Evolutionary conservation across 2,113 vertebrate genomes (phyloP).

Genomic region (Syngnathoides biaculeatus): DNA sequence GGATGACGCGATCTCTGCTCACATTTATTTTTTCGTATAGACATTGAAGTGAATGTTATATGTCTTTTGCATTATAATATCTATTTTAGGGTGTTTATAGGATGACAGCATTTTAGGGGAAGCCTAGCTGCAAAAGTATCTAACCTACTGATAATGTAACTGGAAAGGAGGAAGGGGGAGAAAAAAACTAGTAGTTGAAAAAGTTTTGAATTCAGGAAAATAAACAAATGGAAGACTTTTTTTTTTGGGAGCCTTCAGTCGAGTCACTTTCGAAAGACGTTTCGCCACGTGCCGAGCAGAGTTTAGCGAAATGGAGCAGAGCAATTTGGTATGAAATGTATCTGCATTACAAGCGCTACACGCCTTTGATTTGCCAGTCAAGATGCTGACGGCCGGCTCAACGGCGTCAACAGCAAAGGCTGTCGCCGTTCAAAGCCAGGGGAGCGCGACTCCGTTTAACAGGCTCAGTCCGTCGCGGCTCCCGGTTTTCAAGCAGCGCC

Average conservation of each 20-base stretch:
- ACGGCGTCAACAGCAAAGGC: slow-evolving; percentile 49
- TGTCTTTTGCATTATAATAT: too few relatives aligned
- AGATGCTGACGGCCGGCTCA: slow-evolving; percentile 58
- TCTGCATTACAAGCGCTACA: slow-evolving; percentile 46
- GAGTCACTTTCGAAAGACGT: slow-evolving; percentile 11
- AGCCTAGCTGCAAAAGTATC: neutral
- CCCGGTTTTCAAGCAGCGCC: slow-evolving; percentile 42
- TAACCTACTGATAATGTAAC: neutral
- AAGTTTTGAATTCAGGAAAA: neutral
- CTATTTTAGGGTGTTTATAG: too few relatives aligned
- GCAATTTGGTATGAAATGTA: slow-evolving; percentile 41
- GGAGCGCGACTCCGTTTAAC: slow-evolving; percentile 48
- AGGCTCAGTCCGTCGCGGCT: slow-evolving; percentile 34
- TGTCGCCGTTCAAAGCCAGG: slow-evolving; percentile 62
- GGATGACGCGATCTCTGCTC: too few relatives aligned
- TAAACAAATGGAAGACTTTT: slow-evolving; percentile 28
- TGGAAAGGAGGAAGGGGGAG: slow-evolving; percentile 29
- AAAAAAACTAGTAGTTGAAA: slow-evolving; percentile 40
- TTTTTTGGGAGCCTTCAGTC: slow-evolving; percentile 12
- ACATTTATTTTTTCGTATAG: too few relatives aligned
- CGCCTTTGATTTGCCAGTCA: slow-evolving; percentile 66
- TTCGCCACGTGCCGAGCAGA: slow-evolving; percentile 35
- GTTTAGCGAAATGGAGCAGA: slow-evolving; percentile 37
- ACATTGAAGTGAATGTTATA: too few relatives aligned
- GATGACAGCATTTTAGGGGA: too few relatives aligned